Base-by-base conservation (phyloP, 2,888 invertebrate species). In the Lasioglossum zephyrum region DNA sequence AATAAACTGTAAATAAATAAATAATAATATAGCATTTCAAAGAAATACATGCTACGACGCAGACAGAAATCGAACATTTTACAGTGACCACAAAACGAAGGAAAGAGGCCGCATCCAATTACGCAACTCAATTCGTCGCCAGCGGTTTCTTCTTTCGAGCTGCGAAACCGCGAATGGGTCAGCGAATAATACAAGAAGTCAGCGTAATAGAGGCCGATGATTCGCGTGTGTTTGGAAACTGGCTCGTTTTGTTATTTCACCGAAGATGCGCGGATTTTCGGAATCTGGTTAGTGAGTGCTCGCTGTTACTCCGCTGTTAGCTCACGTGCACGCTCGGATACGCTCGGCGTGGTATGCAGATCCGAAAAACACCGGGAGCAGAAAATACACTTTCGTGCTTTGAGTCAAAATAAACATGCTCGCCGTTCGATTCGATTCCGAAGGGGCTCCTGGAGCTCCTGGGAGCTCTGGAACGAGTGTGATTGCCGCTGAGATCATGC, bases 301-400 rank as follows among this genome's bases (percentile, higher is more conserved):
- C 60, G 60, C 57, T n/a, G n/a, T 57, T 39, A n/a, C n/a, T 13
- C 44, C 31, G 31, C 41, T 26, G 74, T 79, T 78, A 36, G 70
- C 72, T 47, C 26, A 53, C 47, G 49, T n/a, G 49, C 73, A 49
- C 18, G 41, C 49, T 31, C 82, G 47, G 41, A 16, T 79, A 41
- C n/a, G 16, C 81, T 74, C 77, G 4, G 31, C 18, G 8, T 26
- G 31, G 72, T 78, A 77, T 69, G 84, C 77, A 76, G 82, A 87
- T 79, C 63, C 60, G 77, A 81, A 91, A 86, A 90, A 89, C 86
- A 91, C 77, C 47, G 79, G 74, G 79, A 81, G 84, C 83, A 82
- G 89, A 90, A 89, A 91, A 85, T 91, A 90, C 89, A 89, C 89
- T 82, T 75, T 49, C 22, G 31, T 75, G 81, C 77, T 89, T 85